Base-by-base conservation (phyloP, 2,113 vertebrate species). In the Sprattus sprattus region DNA sequence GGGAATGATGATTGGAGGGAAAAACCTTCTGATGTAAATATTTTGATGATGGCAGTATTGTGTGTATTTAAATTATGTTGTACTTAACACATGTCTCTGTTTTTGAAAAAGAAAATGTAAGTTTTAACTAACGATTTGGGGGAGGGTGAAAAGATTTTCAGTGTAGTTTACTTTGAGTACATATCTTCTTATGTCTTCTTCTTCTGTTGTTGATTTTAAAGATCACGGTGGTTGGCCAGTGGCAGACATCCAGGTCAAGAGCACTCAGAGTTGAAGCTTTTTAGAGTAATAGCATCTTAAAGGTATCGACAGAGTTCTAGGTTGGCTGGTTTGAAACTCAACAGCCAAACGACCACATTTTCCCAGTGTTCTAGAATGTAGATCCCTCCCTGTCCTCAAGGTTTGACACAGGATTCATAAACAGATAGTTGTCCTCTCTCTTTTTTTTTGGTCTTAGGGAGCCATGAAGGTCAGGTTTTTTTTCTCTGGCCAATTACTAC, bases 21-120 rank as follows among this genome's bases (percentile, higher is more conserved):
- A 25, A 11, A 82, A 75, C 28, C 64, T 67, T 49, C 45, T 84
- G 2, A 22, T 50, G 39, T 78, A 32, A 18, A 15, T 50, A 45
- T 47, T 85, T 32, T 46, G 13, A 64, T 82, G 39, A 47, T 82
- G 81, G 57, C 83, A 85, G 60, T 87, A 45, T 47, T 82, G 32
- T n/a, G 22, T 84, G 49, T 83, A 46, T 83, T 84, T 82, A 49
- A 64, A 13, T 50, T 46, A 83, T 11, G 11, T 8, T 64, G 52
- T 60, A 57, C 64, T 71, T 46, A 82, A 60, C 60, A 32, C 39
- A 22, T 44, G 60, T 52, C 20, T 46, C 16, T 71, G n/a, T 25
- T 71, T 71, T 71, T 28, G 9, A 32, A 71, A 32, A 32, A 11
- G 11, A 28, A 10, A 13, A 71, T 32, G 32, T 32, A 15, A 50